phyloP scores from a whole-genome alignment of 2,113 vertebrate species.

The Daphoenositta chrysoptera region DNA sequence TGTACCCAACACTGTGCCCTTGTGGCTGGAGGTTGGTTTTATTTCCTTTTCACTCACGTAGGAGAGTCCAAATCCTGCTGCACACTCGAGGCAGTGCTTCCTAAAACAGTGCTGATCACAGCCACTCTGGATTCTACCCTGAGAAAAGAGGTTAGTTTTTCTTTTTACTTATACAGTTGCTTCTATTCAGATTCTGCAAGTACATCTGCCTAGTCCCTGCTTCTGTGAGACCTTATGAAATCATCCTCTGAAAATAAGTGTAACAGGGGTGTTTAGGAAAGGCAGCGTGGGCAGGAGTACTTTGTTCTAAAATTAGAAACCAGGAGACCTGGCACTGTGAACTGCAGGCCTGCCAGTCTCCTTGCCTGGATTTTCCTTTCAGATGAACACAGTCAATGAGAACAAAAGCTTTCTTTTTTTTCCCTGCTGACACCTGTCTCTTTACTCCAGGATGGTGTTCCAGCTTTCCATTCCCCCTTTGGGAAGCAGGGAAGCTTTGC shows the following conservation, averaged over 20 bases:
- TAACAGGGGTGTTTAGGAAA: not conserved
- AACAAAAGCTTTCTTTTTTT: slow-evolving; percentile 28
- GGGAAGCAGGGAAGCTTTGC: not conserved
- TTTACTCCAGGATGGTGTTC: not conserved
- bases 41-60: not conserved
- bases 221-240: not conserved
- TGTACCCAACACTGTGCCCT: not conserved
- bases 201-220: not conserved
- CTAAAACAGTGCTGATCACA: not conserved
- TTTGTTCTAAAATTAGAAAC: slow-evolving; percentile 49
- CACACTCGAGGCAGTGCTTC: not conserved
- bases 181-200: not conserved
- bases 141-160: not conserved
- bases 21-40: not conserved
- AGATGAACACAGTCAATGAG: not conserved
- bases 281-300: not conserved
- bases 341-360: not conserved
- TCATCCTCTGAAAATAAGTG: not conserved
- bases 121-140: not conserved
- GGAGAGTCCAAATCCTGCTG: not conserved
- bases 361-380: slow-evolving; percentile 54
- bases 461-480: slow-evolving; percentile 30
- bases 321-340: slow-evolving; percentile 8
- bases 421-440: not conserved
- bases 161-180: not conserved